Conservation (phyloP, 2,113 vertebrate species). For the Urocynchramus pylzowi region DNA sequence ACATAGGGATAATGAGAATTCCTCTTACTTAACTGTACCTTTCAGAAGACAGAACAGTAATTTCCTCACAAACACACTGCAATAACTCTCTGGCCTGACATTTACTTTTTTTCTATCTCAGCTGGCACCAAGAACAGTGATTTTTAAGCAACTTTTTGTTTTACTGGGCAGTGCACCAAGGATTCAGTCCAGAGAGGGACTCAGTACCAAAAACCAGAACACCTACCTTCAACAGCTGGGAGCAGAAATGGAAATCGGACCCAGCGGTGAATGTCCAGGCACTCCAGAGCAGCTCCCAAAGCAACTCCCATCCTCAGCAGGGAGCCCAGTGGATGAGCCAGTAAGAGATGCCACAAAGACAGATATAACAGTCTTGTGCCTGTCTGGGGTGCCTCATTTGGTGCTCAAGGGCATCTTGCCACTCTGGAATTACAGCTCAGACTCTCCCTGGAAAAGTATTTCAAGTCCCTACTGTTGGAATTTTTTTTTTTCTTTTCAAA, state of each 20-base stretch:
- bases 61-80: slow-evolving; percentile 20
- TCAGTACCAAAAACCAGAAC: not conserved
- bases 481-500: not conserved
- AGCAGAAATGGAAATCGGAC: not conserved
- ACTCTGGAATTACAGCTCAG: not conserved
- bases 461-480: not conserved
- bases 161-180: slow-evolving; percentile 35
- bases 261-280: not conserved
- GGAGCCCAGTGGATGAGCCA: not conserved
- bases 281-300: not conserved
- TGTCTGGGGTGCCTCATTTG: not conserved
- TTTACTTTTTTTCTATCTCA: slow-evolving; percentile 32
- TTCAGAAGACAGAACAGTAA: slow-evolving; percentile 27
- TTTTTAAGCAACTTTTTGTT: slow-evolving; percentile 42
- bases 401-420: not conserved
- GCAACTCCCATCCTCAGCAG: not conserved
- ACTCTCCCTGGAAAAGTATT: not conserved
- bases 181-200: not conserved
- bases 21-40: slow-evolving; percentile 51
- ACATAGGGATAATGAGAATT: slow-evolving; percentile 48
- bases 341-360: not conserved
- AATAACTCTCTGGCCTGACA: slow-evolving; percentile 37
- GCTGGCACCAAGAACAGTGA: not conserved
- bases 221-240: not conserved
- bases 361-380: not conserved